phyloP scores from a whole-genome alignment of 1,140 invertebrate species.

The Wiebesia pumilae region DNA sequence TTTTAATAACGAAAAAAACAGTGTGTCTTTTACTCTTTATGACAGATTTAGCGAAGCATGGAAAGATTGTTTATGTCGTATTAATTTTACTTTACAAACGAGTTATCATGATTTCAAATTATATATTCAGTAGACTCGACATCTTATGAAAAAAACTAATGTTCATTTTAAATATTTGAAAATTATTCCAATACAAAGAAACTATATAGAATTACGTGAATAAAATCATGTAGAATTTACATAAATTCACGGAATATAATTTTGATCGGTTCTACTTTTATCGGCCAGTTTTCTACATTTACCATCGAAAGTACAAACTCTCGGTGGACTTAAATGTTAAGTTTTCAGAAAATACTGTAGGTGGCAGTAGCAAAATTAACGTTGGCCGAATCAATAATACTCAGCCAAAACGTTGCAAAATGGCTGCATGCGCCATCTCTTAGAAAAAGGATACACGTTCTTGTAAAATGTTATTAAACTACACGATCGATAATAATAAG shows the following conservation, averaged over 20 bases:
- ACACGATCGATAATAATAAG: constrained; percentile 26
- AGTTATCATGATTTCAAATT: too few species aligned
- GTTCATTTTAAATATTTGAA: too few species aligned
- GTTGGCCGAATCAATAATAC: constrained; percentile 65
- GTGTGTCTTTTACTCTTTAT: too few species aligned
- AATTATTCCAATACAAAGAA: too few species aligned
- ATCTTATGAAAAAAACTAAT: too few species aligned
- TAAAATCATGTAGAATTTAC: too few species aligned
- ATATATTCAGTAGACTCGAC: too few species aligned
- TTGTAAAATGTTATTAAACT: constrained; percentile 3
- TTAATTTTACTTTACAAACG: too few species aligned
- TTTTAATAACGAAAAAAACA: too few species aligned
- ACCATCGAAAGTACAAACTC: constrained; percentile 47
- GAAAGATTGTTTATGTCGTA: too few species aligned
- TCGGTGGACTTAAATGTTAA: background rate
- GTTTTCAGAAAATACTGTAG: constrained; percentile 57
- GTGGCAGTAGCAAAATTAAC: constrained; percentile 61
- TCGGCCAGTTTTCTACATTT: constrained; percentile 53
- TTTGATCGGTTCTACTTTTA: background rate
- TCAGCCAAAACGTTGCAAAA: constrained; percentile 57
- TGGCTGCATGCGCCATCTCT: constrained; percentile 68
- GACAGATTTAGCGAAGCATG: too few species aligned
- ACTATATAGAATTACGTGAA: too few species aligned
- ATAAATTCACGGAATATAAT: background rate
- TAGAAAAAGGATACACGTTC: constrained; percentile 56